Percentiles rank a stretch among this genome's conserved stretches.
These are phyloP conservation scores for Philereme transversata DNA, from an alignment of 2,888 invertebrate genomes.

Conservation along the genomic window DNA sequence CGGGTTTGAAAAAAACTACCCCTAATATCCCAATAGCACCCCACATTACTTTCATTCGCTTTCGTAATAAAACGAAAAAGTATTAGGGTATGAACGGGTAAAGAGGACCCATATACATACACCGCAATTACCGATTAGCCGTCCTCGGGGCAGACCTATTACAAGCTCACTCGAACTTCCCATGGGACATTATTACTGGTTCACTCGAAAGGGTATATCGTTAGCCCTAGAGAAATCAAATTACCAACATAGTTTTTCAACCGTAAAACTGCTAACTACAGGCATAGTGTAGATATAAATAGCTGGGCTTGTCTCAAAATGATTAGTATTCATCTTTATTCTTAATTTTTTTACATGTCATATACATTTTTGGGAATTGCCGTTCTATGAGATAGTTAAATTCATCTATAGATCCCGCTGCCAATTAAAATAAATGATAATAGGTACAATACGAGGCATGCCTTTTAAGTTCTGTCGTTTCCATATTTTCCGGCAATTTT, in stretches of 20 bases:
- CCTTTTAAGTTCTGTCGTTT: no score
- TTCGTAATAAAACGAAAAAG: conserved; percentile 31
- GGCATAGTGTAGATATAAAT: conserved; percentile 1
- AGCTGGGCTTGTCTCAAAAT: background rate
- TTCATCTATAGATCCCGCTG: no score
- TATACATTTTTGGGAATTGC: no score
- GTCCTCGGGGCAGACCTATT: conserved; percentile 10
- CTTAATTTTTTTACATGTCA: no score
- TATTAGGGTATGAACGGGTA: conserved; percentile 28
- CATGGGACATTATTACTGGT: conserved; percentile 49
- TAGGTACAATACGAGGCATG: no score
- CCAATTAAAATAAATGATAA: no score
- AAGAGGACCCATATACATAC: conserved; percentile 26
- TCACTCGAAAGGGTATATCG: conserved; percentile 46
- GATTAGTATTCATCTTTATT: no score
- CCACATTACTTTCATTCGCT: conserved; percentile 18
- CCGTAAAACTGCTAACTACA: conserved; percentile 18
- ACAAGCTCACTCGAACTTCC: conserved; percentile 44
- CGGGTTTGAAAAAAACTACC: background rate
- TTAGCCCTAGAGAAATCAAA: conserved; percentile 45
- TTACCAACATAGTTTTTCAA: conserved; percentile 48
- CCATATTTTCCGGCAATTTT: no score
- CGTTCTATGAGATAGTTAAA: no score
- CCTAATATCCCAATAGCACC: background rate
- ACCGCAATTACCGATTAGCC: conserved; percentile 35